phyloP scores from a whole-genome alignment of 2,888 invertebrate species.

The Hirudinaria manillensis region DNA sequence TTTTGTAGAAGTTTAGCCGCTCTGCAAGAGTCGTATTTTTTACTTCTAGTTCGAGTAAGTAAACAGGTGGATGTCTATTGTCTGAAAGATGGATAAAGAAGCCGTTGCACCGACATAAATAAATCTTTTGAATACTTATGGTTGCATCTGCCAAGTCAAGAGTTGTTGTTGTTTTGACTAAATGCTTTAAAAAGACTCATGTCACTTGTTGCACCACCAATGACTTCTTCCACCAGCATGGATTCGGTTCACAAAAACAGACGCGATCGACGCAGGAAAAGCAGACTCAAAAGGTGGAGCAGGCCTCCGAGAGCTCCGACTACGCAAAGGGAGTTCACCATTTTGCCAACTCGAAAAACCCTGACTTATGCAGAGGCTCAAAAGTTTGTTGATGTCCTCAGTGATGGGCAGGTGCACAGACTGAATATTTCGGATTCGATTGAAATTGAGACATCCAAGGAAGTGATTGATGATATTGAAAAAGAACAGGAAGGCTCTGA shows the following conservation, averaged over 20 bases:
- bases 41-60: too few species aligned
- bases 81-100: too few species aligned
- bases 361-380: constrained; percentile 77
- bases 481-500: constrained; percentile 2
- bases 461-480: constrained; percentile 6
- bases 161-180: too few species aligned
- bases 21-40: too few species aligned
- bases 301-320: background rate
- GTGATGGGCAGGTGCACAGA: constrained; percentile 72
- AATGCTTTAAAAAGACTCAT: too few species aligned
- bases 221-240: too few species aligned
- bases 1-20: too few species aligned
- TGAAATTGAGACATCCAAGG: constrained; percentile 50
- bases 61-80: too few species aligned
- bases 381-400: constrained; percentile 76
- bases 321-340: constrained; percentile 17
- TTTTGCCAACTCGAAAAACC: constrained; percentile 60
- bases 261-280: constrained; percentile 26
- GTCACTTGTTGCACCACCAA: too few species aligned
- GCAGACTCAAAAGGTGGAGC: constrained; percentile 28
- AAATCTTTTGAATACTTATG: too few species aligned
- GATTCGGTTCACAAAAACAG: constrained; percentile 5
- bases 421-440: constrained; percentile 57
- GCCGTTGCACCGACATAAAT: too few species aligned
- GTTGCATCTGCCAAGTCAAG: too few species aligned